Evolutionary conservation across 2,797 vertebrate species (phyloP), one percentile per base, ranked within the genome.

Genomic region (Perdix hodgsoniae): DNA sequence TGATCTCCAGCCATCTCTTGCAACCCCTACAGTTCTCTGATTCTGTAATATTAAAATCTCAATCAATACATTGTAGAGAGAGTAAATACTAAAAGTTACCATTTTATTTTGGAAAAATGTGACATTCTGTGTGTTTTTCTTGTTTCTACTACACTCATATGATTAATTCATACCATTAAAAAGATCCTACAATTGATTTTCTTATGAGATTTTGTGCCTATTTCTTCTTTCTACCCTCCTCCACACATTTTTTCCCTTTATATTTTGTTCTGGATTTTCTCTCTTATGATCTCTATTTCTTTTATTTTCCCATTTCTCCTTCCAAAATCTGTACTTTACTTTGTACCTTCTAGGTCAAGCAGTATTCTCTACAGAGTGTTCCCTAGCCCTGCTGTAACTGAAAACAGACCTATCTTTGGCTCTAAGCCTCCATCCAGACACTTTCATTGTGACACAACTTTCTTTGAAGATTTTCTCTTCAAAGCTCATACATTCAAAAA

Each of bases 231-330:
- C 49, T 17, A 17, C 42, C 27, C 49, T 79, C 54, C 24, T 77
- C 29, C 65, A n/a, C 11, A 54, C 2, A 31, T 73, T 65, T 80
- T 17, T 56, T 40, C 70, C 70, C 61, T 29, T n/a, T 33, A 5
- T 69, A 60, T 49, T 73, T 81, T 75, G 11, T 64, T 80, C 45
- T 37, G 54, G 9, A 40, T 22, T 72, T 71, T 90, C 50, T 91
- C 31, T 37, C 63, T 35, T 27, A 39, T 75, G 31, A 66, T 72
- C 83, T 86, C 22, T 72, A 42, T 60, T 86, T 63, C 12, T 37
- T 67, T 86, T 86, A 52, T 27, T 84, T 50, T 86, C 24, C 40
- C 9, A 14, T 81, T 84, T 77, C 13, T 74, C 14, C 19, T 65
- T 77, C 79, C 65, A 64, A 81, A 76, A 54, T n/a, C 70, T 64